Conservation (phyloP, 2,797 vertebrate species). For the Hylomyscus alleni region DNA sequence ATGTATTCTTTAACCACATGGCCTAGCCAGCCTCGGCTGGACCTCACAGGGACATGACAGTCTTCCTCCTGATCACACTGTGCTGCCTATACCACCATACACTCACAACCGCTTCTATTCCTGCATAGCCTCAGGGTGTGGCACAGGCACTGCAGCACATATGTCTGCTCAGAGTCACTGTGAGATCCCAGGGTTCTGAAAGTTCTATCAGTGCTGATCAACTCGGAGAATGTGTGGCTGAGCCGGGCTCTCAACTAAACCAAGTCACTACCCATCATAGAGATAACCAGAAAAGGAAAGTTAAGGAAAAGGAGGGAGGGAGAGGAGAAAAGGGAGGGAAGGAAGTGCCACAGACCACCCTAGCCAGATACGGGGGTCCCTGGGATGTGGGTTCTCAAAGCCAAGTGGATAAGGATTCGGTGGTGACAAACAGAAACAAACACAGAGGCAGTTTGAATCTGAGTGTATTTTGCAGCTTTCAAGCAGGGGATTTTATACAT, state of each 20-base stretch:
- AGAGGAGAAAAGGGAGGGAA: background rate
- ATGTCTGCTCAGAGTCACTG: background rate
- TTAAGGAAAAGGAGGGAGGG: too few relatives aligned
- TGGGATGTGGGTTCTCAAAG: too few relatives aligned
- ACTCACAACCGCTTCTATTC: background rate
- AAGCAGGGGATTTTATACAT: too few relatives aligned
- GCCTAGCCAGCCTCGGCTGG: background rate
- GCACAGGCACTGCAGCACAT: too few relatives aligned
- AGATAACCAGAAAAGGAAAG: background rate
- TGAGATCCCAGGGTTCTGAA: background rate
- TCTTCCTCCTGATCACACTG: background rate
- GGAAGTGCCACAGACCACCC: too few relatives aligned
- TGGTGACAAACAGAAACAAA: too few relatives aligned
- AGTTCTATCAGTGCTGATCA: background rate
- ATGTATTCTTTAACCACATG: rapidly evolving
- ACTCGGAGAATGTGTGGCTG: too few relatives aligned
- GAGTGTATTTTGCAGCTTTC: too few relatives aligned
- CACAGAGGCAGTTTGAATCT: too few relatives aligned
- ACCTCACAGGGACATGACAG: rapidly evolving
- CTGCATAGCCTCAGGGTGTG: background rate
- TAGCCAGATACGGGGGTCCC: too few relatives aligned
- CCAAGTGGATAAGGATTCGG: too few relatives aligned
- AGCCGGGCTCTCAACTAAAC: background rate
- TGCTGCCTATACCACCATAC: rapidly evolving
- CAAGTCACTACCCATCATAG: background rate